Percentiles rank a stretch among this genome's conserved stretches.
phyloP scores from a whole-genome alignment of 2,113 vertebrate species.

The Oxyruncus cristatus region DNA sequence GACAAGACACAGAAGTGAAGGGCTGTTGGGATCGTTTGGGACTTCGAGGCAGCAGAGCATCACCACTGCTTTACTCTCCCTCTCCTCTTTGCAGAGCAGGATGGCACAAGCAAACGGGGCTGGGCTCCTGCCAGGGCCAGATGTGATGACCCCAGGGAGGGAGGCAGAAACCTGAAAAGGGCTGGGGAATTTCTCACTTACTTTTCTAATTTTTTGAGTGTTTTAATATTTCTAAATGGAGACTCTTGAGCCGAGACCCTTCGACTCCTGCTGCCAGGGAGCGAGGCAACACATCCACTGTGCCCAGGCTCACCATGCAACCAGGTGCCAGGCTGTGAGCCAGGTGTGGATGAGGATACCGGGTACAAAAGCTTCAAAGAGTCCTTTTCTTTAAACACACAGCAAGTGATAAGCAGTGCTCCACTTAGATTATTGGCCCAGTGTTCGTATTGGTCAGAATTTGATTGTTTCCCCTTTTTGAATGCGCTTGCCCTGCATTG shows the following conservation, averaged over 20 bases:
- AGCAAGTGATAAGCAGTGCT: not conserved
- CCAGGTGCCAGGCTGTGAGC: not conserved
- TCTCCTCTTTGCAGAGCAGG: not conserved
- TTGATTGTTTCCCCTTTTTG: not conserved
- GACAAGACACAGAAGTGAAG: not conserved
- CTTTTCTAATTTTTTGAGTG: not conserved
- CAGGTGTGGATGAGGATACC: fast-evolving
- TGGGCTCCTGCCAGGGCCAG: not conserved
- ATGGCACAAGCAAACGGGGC: not conserved
- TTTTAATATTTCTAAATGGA: not conserved
- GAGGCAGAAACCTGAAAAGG: not conserved
- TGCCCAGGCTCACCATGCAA: not conserved
- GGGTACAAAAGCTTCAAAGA: fast-evolving
- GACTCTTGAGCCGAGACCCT: not conserved
- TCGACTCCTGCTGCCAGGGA: fast-evolving
- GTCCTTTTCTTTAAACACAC: not conserved
- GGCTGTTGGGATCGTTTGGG: not conserved
- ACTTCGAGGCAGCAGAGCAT: not conserved
- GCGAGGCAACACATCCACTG: fast-evolving
- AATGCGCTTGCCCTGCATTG: not conserved
- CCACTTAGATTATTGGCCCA: fast-evolving
- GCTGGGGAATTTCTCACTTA: not conserved
- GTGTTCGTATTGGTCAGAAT: not conserved
- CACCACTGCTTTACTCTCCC: fast-evolving
- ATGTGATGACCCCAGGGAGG: not conserved